Evolutionary conservation across 2,113 vertebrate species (phyloP).

Genomic region (Marmota monax): DNA sequence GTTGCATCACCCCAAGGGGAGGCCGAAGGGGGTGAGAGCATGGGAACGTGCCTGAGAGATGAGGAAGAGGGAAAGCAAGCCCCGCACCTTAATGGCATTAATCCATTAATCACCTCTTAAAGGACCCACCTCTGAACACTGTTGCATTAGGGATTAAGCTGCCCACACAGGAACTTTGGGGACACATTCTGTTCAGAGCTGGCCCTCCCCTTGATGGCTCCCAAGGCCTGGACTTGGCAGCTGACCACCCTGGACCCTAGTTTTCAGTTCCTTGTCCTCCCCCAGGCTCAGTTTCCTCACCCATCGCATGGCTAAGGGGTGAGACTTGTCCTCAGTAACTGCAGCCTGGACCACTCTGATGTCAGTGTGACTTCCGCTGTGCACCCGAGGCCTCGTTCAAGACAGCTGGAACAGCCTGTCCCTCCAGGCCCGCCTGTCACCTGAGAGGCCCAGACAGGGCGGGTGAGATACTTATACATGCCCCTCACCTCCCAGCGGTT

Average conservation of each 20-base stretch:
- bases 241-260: not conserved
- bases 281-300: not conserved
- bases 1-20: not conserved
- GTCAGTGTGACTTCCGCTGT: too few species aligned
- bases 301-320: not conserved
- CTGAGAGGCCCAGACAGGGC: slow-evolving; percentile 66
- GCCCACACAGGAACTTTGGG: not conserved
- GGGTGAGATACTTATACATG: slow-evolving; percentile 78
- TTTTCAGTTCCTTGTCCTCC: not conserved
- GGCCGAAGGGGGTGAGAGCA: not conserved
- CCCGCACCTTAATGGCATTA: not conserved
- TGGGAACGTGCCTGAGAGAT: too few species aligned
- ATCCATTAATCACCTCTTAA: not conserved
- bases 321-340: not conserved
- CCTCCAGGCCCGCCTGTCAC: slow-evolving; percentile 62
- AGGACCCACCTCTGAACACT: not conserved
- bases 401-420: not conserved
- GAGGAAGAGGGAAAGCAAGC: not conserved
- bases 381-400: not conserved
- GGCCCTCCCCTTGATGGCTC: not conserved
- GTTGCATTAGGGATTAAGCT: not conserved
- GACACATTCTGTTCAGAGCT: not conserved
- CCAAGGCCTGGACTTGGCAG: not conserved
- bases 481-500: slow-evolving; percentile 41
- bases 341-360: not conserved